These are phyloP conservation scores for Tiaroga cobitis DNA, from an alignment of 2,797 vertebrate genomes.

Conservation along the genomic window DNA sequence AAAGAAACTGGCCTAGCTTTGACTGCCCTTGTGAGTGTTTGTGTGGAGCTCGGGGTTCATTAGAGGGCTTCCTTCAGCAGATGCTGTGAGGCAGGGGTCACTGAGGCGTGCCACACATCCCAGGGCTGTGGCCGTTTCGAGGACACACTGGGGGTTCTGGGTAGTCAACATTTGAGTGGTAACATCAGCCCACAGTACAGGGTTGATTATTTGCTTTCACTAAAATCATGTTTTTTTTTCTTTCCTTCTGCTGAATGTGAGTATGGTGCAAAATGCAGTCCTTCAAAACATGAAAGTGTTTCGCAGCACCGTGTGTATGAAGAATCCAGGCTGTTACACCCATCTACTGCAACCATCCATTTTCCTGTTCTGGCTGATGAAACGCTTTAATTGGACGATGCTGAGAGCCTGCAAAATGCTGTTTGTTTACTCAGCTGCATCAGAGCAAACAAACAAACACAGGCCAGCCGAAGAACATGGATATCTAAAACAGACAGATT, in stretches of 20 bases:
- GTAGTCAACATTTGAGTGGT: conserved; percentile 7
- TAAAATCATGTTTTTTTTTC: neutral
- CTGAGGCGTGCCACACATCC: conserved; percentile 61
- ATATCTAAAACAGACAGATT: conserved; percentile 41
- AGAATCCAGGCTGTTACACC: conserved; percentile 57
- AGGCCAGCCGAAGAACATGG: conserved; percentile 49
- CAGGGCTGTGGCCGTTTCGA: neutral
- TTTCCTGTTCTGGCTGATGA: conserved; percentile 83
- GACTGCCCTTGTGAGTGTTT: conserved; percentile 75
- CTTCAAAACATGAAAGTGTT: conserved; percentile 21
- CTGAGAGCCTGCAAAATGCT: conserved; percentile 73
- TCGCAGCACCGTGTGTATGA: conserved; percentile 37
- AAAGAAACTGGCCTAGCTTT: conserved; percentile 74
- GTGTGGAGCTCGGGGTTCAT: conserved; percentile 75
- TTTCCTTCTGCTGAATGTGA: neutral
- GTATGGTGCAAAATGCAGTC: neutral
- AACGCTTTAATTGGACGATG: conserved; percentile 81
- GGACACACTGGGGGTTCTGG: conserved; percentile 21
- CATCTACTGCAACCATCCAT: conserved; percentile 76
- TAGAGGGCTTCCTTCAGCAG: conserved; percentile 77
- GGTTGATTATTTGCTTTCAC: conserved; percentile 9
- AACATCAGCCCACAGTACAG: conserved; percentile 24
- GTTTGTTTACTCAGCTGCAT: conserved; percentile 80
- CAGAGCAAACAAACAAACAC: conserved; percentile 70
- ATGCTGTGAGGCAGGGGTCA: conserved; percentile 74